Evolutionary conservation across 2,888 invertebrate species (phyloP).

Genomic region (Oxycera nigricornis): DNA sequence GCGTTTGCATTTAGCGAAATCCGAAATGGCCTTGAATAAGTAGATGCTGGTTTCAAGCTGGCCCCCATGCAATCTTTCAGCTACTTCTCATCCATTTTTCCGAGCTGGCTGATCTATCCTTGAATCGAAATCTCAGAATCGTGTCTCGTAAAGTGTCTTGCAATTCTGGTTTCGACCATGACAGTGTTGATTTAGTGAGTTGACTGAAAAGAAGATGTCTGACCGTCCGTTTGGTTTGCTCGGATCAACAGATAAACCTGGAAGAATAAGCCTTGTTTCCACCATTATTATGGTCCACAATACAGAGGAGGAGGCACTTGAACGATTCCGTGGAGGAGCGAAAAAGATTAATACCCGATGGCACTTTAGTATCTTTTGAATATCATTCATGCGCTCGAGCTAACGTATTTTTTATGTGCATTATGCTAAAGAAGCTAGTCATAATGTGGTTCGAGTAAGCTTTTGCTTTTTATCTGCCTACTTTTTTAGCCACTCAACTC

Average conservation of each 20-base stretch:
- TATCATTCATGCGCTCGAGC: slow-evolving; percentile 9
- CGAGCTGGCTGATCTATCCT: slow-evolving; percentile 12
- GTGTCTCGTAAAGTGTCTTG: slow-evolving; percentile 10
- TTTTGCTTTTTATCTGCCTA: background rate
- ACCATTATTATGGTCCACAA: background rate
- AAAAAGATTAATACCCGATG: slow-evolving; percentile 9
- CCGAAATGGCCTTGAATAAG: slow-evolving; percentile 13
- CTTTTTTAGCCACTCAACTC: background rate
- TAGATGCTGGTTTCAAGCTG: background rate
- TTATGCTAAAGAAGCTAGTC: background rate
- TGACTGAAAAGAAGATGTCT: slow-evolving; percentile 31
- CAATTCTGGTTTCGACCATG: slow-evolving; percentile 29
- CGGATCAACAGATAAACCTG: background rate
- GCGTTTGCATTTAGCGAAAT: background rate
- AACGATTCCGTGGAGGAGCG: background rate
- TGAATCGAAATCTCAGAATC: slow-evolving; percentile 13
- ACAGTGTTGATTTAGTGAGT: slow-evolving; percentile 36
- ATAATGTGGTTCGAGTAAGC: background rate
- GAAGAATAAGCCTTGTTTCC: background rate
- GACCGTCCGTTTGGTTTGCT: background rate
- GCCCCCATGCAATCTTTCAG: background rate
- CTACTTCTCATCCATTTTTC: background rate
- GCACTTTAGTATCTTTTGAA: slow-evolving; percentile 19
- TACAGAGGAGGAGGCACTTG: no score
- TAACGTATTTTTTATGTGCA: background rate